Percentiles rank a stretch among this genome's conserved stretches.
These are phyloP conservation scores for Gulo gulo DNA, from an alignment of 2,113 vertebrate genomes.

Conservation along the genomic window DNA sequence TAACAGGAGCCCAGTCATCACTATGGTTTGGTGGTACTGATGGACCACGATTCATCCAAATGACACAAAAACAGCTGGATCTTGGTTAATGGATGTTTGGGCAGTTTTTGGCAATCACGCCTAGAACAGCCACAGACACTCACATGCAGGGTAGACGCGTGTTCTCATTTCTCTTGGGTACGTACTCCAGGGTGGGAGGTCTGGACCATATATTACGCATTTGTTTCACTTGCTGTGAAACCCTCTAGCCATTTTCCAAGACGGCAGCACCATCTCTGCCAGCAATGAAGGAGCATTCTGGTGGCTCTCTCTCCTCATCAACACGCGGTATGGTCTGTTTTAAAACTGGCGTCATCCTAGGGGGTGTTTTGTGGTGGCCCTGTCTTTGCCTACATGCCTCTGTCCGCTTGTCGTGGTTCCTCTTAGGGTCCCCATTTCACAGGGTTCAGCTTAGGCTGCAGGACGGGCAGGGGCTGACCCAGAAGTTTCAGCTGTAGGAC, in stretches of 20 bases:
- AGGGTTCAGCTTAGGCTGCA: not conserved
- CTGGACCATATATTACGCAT: fast-evolving
- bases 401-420: not conserved
- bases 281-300: too few relatives aligned
- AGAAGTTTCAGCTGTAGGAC: not conserved
- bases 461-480: too few relatives aligned
- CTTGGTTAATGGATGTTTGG: too few relatives aligned
- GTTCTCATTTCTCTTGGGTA: not conserved
- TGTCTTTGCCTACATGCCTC: not conserved
- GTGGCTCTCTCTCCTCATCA: not conserved
- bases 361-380: not conserved
- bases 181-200: too few relatives aligned
- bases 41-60: not conserved
- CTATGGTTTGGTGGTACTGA: not conserved
- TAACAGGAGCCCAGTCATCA: not conserved
- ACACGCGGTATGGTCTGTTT: not conserved
- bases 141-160: not conserved
- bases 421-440: not conserved
- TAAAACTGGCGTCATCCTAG: not conserved
- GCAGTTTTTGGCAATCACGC: too few relatives aligned
- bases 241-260: not conserved
- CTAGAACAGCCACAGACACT: too few relatives aligned
- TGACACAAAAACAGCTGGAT: not conserved
- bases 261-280: not conserved
- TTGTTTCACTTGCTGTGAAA: not conserved